Evolutionary conservation across 2,888 invertebrate genomes (phyloP), one percentile per base, ranked within the genome.

Genomic region (Nebria salina): DNA sequence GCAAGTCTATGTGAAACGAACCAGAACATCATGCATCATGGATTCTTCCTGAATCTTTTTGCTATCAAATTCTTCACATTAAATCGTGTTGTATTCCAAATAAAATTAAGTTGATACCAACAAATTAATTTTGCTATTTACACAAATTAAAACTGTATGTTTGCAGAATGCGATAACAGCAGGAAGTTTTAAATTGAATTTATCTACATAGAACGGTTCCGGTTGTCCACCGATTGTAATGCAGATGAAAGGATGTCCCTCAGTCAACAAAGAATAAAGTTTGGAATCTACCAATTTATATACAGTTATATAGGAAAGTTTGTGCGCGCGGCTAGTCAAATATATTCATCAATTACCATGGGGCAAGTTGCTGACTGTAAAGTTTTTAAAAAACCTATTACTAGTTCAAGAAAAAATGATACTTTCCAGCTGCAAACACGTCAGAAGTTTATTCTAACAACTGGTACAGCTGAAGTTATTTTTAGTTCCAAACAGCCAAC

Each of bases 181-280:
- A 78, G 72, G 34, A 78, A 78, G 65, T 73, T 77, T 64, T 78
- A 65, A 78, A 78, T 78, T 78, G 73, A 78, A 78, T 78, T 78
- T 74, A 74, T 78, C 73, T 77, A 26, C 73, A 65, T 73, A 66
- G 65, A 70, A 78, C 66, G 74, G 66, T 74, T 42, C 65, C 42
- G 34, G 41, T 42, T 78, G 78, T 73, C 78, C 74, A 15, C 66
- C 74, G 54, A 78, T 74, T 78, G 78, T 78, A 15, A 78, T 78
- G 78, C 74, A 78, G 78, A 78, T 78, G 74, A 77, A 78, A 74
- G 65, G 77, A 72, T 72, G 72, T 65, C 65, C 72, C 72, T 77
- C 74, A 65, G 78, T 66, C 78, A 78, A 74, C 78, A 74, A 78
- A 78, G 68, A 68, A 68, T 68, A 20, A 68, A 68, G 20, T 68